Base-by-base conservation (phyloP, 2,888 invertebrate species). In the Volucella zonaria region DNA sequence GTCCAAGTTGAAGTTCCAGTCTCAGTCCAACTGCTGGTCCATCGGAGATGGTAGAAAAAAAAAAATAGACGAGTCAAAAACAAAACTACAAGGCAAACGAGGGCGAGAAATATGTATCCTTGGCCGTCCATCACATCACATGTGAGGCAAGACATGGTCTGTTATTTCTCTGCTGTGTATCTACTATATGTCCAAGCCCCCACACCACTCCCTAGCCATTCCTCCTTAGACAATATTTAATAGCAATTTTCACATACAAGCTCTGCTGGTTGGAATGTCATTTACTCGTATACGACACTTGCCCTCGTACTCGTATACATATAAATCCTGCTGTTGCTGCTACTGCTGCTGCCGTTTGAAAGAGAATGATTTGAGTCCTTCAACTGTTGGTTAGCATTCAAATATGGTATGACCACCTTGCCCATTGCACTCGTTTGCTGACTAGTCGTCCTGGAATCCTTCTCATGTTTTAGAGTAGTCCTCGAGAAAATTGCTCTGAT, bases 181-280 rank as follows among this genome's bases (percentile, higher is more conserved):
- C 40, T 40, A 18, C 1, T 42, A 23, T 73, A 18, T 54, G 9
- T 4, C 2, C 18, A 10, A 1, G 1, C 43, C 12, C 14, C 38
- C 12, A n/a, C 18, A 1, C 1, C 31, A 0, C 4, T 31, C 40
- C 62, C 47, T 59, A 42, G 31, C 6, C 31, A 31, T 31, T 31
- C 31, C 31, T 31, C 6, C 6, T 31, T 62, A 73, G 66, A 67
- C 66, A 76, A 82, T 86, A 86, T 86, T 86, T 86, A 86, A 86
- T 86, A 82, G 82, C 86, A 78, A 86, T 86, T 86, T 82, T 86
- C 86, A 82, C 82, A 77, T 82, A 67, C 73, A 77, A 77, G 81
- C 76, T 80, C 51, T 71, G 75, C 45, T 77, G 31, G 31, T 31
- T 31, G 61, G 73, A 71, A 83, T 83, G 85, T 79, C 79, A 75